Base-by-base conservation (phyloP, 2,888 invertebrate species). In the Brachyopa scutellaris region DNA sequence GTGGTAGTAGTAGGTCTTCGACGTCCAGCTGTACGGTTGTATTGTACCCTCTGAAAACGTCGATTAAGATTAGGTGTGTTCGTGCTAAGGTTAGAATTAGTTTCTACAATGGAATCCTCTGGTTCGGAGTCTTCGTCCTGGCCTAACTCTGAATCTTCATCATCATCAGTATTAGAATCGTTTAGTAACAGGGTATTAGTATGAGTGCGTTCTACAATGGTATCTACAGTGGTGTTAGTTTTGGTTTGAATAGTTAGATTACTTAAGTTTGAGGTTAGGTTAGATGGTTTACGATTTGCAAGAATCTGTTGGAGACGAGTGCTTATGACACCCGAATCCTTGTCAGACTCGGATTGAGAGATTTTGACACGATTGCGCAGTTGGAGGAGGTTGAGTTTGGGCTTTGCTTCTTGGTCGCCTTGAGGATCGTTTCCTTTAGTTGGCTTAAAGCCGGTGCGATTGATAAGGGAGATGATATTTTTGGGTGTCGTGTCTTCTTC, bases 21-120 rank as follows among this genome's bases (percentile, higher is more conserved):
- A 70, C 69, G 76, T 76, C 70, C 80, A 40, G 70, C 70, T 85
- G 87, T 86, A 85, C 88, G 88, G 87, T 86, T 89, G 86, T 87
- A 87, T 85, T 88, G 88, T 87, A 86, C 87, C 87, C 88, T 90
- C 90, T 90, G 90, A 90, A 90, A 90, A 88, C 89, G 90, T 87
- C 89, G 89, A 87, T 87, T 89, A 87, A 87, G 88, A 88, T 89
- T 89, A 89, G 82, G 82, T 62, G 67, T 73, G 73, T 72, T 83
- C 40, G 53, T 53, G 64, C 59, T 82, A 42, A 61, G 40, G 33
- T 77, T 77, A 51, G 72, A 77, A 66, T 74, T 77, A 82, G 40
- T 82, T 82, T 76, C 76, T 72, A 82, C 42, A 66, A 55, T 70
- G 36, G 67, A 80, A 42, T 62, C 74, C 45, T 72, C 66, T 23